Evolutionary conservation across 2,888 invertebrate species (phyloP), one percentile per base, ranked within the genome.

Genomic region (Ormia ochracea): DNA sequence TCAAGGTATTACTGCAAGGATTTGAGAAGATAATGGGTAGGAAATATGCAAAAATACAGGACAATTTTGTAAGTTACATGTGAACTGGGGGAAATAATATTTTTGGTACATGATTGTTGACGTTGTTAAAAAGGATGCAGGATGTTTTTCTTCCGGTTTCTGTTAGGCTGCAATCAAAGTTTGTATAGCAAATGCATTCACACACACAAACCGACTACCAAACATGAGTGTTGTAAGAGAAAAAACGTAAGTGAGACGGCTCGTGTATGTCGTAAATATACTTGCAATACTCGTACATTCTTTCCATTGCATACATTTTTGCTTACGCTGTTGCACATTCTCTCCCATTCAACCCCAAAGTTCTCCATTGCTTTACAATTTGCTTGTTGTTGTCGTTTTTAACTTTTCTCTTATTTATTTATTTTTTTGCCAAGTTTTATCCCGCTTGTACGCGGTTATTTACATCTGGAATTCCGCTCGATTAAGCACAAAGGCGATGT

Each of bases 401-500:
- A 33, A 26, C 5, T 26, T 61, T 54, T 23, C n/a, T 26, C 41
- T 68, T 5, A 21, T 41, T 61, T 23, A 33, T 33, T 36, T 50
- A n/a, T 23, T n/a, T 56, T 33, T 50, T 43, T 48, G 54, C 2
- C 3, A 43, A 28, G 19, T 65, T 81, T 74, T 69, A 78, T 78
- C 54, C 78, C 66, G 70, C 73, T 77, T 66, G 73, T 74, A 66
- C 65, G 65, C 73, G 77, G 52, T 81, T 82, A 82, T 81, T 82
- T 83, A 81, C 82, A 82, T 81, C 77, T 79, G 83, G 82, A 82
- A 81, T 83, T 83, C 83, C 79, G 82, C 82, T 83, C 83, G 83
- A 82, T 83, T 83, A 83, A 82, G 63, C 83, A 79, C 74, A 66
- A 74, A 70, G 79, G 73, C 72, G 66, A 70, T 74, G 59, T 75